Evolutionary conservation across 2,797 vertebrate genomes (phyloP), one percentile per base, ranked within the genome.

Genomic region (Anableps anableps): DNA sequence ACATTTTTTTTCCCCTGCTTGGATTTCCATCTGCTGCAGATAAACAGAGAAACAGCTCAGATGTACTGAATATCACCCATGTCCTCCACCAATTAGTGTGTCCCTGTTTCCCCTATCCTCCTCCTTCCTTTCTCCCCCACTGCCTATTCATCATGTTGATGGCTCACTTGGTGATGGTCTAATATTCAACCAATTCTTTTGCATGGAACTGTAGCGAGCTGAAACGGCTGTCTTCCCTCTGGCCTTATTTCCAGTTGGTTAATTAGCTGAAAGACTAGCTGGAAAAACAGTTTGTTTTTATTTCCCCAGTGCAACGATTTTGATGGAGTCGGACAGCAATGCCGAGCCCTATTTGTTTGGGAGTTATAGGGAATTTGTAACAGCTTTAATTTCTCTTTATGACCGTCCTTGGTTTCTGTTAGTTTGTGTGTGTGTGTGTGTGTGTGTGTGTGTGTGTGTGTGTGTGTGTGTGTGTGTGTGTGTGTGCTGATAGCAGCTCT

Each of bases 121-220:
- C 72, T 74, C 72, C 64, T 16, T 48, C 64, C 50, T 51, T 79
- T 41, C 17, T 48, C 38, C 62, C 41, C 19, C 84, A 74, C 81
- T 73, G 81, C 87, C 91, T 88, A 92, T 94, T 92, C 88, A 93
- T 95, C 93, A 90, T 83, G 87, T 90, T 95, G 95, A 94, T 95
- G 93, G 87, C 93, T 94, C 95, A 93, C 94, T 94, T 72, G 92
- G 92, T 89, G 87, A 93, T 91, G 77, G 29, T 91, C 89, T 90
- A 81, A 89, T 81, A 88, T 90, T 92, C 76, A 72, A 82, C 80
- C 21, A 47, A 80, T 79, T 88, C 85, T 83, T 88, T 80, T 72
- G 48, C 84, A 47, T 51, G 1, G 79, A 82, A 71, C 84, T 79
- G 78, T 84, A 72, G 3, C 80, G 81, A 79, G 83, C 83, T 78